Evolutionary conservation across 1,140 invertebrate genomes (phyloP), one percentile per base, ranked within the genome.

Genomic region (Drosophila simulans): DNA sequence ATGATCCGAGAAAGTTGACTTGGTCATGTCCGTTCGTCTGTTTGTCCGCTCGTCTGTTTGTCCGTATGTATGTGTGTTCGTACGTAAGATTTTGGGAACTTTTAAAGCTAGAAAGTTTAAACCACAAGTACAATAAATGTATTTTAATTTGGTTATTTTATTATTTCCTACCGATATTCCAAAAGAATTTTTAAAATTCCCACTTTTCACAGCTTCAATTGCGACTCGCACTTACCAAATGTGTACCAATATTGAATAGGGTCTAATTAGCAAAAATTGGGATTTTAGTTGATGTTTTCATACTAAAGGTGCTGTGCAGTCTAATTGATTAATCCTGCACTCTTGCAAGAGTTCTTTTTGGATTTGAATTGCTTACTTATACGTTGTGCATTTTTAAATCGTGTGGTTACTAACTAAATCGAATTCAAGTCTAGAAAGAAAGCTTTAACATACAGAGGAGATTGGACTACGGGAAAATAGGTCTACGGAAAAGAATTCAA

Each of bases 381-480:
- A 72, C 65, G 11, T 25, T 58, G 69, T 72, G 69, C 66, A 45
- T 34, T 72, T 39, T n/a, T 34, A 52, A 34, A 8, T 56, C 64
- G 51, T 70, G 66, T 70, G 64, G 52, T 2, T 40, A 49, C 43
- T 56, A 70, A 48, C 65, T 70, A 70, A 60, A 59, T 72, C 34
- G 46, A 60, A 57, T 58, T 37, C 66, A 71, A 52, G 34, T 45
- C 69, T 71, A 59, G 15, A 45, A 43, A 35, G 12, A 43, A 71
- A 51, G 45, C 34, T 45, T 45, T 39, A 52, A 72, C 39, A 25
- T 69, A 40, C 25, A 57, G n/a, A 27, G n/a, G 52, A 63, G 64
- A 55, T 42, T 54, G 13, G 35, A 12, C 79, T 82, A 82, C 79
- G n/a, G 17, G 43, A 52, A 73, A 60, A 45, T 49, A 83, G 73